Conservation (phyloP, 37 sponge, comb jelly and placozoan genomes). For the Theonella swinhoei region DNA sequence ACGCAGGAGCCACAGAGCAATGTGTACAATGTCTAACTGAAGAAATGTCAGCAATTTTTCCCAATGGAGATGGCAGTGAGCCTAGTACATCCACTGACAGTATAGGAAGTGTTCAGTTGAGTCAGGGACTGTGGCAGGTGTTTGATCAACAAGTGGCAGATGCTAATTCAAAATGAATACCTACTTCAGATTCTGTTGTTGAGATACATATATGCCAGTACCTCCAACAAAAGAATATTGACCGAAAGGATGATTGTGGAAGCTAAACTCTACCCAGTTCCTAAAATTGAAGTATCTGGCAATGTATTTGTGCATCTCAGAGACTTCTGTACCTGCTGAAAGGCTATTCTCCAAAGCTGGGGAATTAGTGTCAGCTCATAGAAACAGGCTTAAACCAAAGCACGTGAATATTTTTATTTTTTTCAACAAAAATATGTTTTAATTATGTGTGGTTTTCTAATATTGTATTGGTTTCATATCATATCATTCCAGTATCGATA, state of each 20-base stretch:
- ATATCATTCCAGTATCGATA: too few species aligned
- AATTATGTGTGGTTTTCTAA: too few species aligned
- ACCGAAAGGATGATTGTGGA: neutral
- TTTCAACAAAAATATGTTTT: conserved; percentile 37
- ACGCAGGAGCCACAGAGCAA: too few species aligned
- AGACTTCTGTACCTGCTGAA: conserved; percentile 23
- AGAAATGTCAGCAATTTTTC: too few species aligned
- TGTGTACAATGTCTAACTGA: too few species aligned
- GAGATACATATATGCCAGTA: neutral
- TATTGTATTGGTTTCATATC: too few species aligned
- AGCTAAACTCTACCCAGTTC: neutral
- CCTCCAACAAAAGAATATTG: conserved; percentile 2
- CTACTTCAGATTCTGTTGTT: neutral
- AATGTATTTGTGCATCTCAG: conserved; percentile 6
- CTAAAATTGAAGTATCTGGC: neutral
- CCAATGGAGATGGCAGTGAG: too few species aligned
- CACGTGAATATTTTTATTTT: neutral
- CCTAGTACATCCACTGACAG: too few species aligned
- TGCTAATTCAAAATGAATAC: neutral
- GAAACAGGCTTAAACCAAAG: conserved; percentile 22
- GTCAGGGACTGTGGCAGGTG: neutral
- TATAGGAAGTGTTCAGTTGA: too few species aligned
- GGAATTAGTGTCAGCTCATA: conserved; percentile 16
- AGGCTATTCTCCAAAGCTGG: too few species aligned
- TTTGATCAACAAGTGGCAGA: neutral